Evolutionary conservation across 2,888 invertebrate genomes (phyloP), one percentile per base, ranked within the genome.

Genomic region (Chrysolina haemoptera): DNA sequence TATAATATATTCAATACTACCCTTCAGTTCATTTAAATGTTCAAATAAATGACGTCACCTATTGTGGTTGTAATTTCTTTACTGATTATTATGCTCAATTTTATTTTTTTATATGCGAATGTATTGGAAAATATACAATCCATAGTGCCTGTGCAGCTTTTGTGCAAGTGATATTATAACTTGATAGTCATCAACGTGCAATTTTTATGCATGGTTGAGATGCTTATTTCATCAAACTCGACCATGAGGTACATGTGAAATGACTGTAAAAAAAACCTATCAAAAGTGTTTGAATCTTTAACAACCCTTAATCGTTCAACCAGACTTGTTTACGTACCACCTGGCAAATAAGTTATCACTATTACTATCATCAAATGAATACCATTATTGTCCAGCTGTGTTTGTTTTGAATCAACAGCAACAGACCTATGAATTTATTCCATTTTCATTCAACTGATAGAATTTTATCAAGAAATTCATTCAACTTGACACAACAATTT

Each of bases 81-180:
- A 53, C 40, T 18, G 40, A 75, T 73, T 14, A 63, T 70, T 68
- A 71, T 74, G 73, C 76, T 76, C 78, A 74, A 76, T 75, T 73
- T 62, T 77, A 68, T 66, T 67, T 79, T 68, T 68, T 77, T 77
- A 73, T 71, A 72, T 71, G 74, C 72, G 79, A 77, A 78, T 80
- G 75, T 79, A 80, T 76, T 79, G 79, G 78, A 81, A 81, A 79
- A 82, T 81, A 84, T 83, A 84, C 85, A 86, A 85, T 86, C 86
- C 84, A 85, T 84, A 84, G 86, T 86, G 86, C 86, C 86, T 86
- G 85, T 81, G 77, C 79, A 79, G 79, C 77, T 80, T 78, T 70
- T 76, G 76, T 81, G 79, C 76, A 81, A 77, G 80, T 79, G 80
- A 80, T 80, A 81, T 75, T 78, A 74, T 79, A 78, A 74, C 67